phyloP scores from a whole-genome alignment of 1,140 invertebrate species.

The Antheraea pernyi region DNA sequence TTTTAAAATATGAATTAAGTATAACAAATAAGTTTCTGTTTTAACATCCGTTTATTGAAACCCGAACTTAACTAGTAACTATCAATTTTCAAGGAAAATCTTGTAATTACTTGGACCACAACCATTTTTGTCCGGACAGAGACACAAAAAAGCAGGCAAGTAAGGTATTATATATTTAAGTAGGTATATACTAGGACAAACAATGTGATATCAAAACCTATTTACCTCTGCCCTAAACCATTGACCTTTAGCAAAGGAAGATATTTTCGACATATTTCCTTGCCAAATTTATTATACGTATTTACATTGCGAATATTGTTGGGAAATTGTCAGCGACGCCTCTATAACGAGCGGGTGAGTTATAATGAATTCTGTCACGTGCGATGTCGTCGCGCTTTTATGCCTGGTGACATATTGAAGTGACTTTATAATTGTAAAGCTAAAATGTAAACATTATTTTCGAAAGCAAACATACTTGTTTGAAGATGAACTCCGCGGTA shows the following conservation, averaged over 20 bases:
- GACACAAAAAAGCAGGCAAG: neutral
- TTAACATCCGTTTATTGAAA: too few relatives aligned
- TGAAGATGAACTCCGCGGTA: conserved; percentile 30
- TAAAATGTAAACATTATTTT: conserved; percentile 43
- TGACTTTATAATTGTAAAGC: conserved; percentile 38
- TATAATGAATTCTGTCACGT: conserved; percentile 19
- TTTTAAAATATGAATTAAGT: too few relatives aligned
- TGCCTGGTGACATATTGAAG: conserved; percentile 21
- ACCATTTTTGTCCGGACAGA: neutral
- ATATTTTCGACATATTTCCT: conserved; percentile 5
- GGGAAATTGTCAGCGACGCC: conserved; percentile 7
- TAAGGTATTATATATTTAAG: neutral
- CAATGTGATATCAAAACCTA: conserved; percentile 9
- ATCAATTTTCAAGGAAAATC: neutral
- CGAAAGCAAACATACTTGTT: conserved; percentile 37
- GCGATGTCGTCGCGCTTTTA: conserved; percentile 17
- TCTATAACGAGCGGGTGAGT: conserved; percentile 11
- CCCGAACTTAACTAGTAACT: neutral
- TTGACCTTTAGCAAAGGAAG: conserved; percentile 11
- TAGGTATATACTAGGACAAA: neutral
- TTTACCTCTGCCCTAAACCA: neutral
- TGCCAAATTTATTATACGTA: conserved; percentile 10
- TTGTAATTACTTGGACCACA: neutral
- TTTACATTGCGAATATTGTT: conserved; percentile 12
- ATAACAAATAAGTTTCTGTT: too few relatives aligned